Conservation (phyloP, 2,888 invertebrate species). For the Unio delphinus region DNA sequence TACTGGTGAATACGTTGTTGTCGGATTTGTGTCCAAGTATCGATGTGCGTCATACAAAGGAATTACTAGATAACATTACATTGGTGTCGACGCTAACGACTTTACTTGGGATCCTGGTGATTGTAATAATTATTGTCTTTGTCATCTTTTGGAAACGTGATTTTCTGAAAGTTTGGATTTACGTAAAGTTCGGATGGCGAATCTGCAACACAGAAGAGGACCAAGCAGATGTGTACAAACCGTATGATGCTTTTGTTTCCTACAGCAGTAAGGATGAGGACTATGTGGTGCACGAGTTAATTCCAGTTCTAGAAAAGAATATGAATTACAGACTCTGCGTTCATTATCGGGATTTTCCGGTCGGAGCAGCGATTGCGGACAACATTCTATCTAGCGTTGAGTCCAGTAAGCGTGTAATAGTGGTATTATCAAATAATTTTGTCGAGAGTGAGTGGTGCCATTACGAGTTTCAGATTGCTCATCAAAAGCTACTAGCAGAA, state of each 20-base stretch:
- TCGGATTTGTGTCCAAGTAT: slow-evolving; percentile 12
- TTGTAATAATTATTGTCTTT: slow-evolving; percentile 24
- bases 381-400: slow-evolving; percentile 90
- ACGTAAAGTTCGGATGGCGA: slow-evolving; percentile 14
- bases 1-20: slow-evolving; percentile 5
- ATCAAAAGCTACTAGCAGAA: slow-evolving; percentile 84
- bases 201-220: background rate
- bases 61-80: too few relatives aligned
- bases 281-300: slow-evolving; percentile 87
- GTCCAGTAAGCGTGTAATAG: slow-evolving; percentile 86
- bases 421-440: slow-evolving; percentile 90
- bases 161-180: slow-evolving; percentile 17
- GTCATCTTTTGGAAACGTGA: slow-evolving; percentile 16
- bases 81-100: slow-evolving; percentile 3
- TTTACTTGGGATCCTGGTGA: slow-evolving; percentile 18
- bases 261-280: slow-evolving; percentile 85
- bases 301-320: slow-evolving; percentile 86
- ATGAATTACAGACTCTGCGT: slow-evolving; percentile 77
- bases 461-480: slow-evolving; percentile 90
- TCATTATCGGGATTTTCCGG: slow-evolving; percentile 55
- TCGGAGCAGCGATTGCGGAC: slow-evolving; percentile 79
- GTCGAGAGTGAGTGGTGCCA: slow-evolving; percentile 93
- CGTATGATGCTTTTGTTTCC: slow-evolving; percentile 90
- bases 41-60: slow-evolving; percentile 1
- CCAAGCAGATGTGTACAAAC: slow-evolving; percentile 14